Evolutionary conservation across 2,113 vertebrate genomes (phyloP).

Genomic region (Pomatorhinus ruficollis): DNA sequence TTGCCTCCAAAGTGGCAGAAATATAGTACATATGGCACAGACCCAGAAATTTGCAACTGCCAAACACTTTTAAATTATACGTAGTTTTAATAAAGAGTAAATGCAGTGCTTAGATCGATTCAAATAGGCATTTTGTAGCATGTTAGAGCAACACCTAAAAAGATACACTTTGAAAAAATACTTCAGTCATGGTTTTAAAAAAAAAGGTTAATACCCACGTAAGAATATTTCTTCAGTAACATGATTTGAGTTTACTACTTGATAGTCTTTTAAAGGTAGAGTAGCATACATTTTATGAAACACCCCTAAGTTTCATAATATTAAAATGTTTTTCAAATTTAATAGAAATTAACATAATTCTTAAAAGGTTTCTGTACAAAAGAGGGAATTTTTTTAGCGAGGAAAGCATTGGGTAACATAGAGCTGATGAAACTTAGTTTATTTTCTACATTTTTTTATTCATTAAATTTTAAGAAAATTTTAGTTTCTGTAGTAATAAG

Average conservation of each 20-base stretch:
- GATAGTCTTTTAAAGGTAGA: not conserved
- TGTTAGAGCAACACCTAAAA: not conserved
- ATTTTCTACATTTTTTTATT: not conserved
- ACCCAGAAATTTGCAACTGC: not conserved
- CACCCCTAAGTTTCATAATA: not conserved
- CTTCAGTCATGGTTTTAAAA: not conserved
- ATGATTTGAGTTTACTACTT: not conserved
- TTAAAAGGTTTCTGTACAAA: not conserved
- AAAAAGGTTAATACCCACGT: not conserved
- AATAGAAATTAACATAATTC: not conserved
- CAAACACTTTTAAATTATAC: not conserved
- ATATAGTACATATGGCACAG: not conserved
- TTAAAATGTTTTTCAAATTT: not conserved
- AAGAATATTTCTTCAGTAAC: not conserved
- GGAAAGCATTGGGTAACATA: rapidly evolving
- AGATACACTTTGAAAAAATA: not conserved
- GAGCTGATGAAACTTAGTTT: not conserved
- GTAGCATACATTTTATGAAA: not conserved
- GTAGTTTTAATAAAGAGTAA: not conserved
- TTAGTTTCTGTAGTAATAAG: not conserved
- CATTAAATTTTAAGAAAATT: not conserved
- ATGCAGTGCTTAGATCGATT: not conserved
- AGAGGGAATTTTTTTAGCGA: not conserved
- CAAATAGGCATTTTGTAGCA: not conserved
- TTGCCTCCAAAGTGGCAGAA: not conserved